phyloP scores from a whole-genome alignment of 2,113 vertebrate species.

The Calyptommatus sinebrachiatus region DNA sequence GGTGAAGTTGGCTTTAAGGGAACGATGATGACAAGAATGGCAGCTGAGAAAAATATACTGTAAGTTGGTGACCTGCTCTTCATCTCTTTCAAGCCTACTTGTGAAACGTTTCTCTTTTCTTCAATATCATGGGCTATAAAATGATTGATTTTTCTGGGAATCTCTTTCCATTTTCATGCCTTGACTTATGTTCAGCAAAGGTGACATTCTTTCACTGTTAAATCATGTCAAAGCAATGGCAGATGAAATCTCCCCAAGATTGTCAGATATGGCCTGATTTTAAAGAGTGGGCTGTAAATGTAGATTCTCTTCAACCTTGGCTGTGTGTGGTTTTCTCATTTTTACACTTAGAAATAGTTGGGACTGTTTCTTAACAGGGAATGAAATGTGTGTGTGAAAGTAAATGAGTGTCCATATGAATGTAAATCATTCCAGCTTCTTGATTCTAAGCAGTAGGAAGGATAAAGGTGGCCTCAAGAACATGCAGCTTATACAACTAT shows the following conservation, averaged over 20 bases:
- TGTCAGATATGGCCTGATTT: too few relatives aligned
- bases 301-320: too few relatives aligned
- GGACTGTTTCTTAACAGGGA: constrained; percentile 7
- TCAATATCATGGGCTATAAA: constrained; percentile 35
- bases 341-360: too few relatives aligned
- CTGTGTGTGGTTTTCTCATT: too few relatives aligned
- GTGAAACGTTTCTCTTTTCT: constrained; percentile 38
- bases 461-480: too few relatives aligned
- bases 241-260: background rate
- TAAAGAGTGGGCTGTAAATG: too few relatives aligned
- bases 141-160: constrained; percentile 16
- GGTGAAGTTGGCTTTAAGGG: background rate
- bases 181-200: constrained; percentile 32
- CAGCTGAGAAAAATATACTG: constrained; percentile 9
- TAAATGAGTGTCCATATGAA: too few relatives aligned
- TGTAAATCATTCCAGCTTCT: too few relatives aligned
- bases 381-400: too few relatives aligned
- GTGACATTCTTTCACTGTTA: background rate
- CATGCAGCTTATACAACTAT: too few relatives aligned
- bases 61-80: constrained; percentile 33
- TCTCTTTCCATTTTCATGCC: constrained; percentile 21
- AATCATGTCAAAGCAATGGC: background rate
- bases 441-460: too few relatives aligned
- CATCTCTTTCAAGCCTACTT: constrained; percentile 37
- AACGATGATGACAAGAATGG: background rate